Evolutionary conservation across 2,888 invertebrate species (phyloP).

Genomic region (Coelopa pilipes): DNA sequence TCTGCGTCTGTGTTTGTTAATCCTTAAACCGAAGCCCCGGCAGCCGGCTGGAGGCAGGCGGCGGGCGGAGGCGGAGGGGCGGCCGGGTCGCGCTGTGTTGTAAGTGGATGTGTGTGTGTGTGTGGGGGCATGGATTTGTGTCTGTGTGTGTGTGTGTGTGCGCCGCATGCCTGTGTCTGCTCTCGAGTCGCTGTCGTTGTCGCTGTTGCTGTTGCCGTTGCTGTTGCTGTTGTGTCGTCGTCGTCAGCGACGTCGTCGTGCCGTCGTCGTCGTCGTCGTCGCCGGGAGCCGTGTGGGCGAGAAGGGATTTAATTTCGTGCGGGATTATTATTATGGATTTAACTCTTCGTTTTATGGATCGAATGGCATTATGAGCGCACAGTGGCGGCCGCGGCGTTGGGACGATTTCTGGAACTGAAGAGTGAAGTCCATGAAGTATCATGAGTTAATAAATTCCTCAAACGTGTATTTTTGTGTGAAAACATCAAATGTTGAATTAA

Average conservation of each 20-base stretch:
- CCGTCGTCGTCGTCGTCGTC: slow-evolving; percentile 18
- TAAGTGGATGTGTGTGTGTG: too few relatives aligned
- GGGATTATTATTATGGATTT: slow-evolving; percentile 66
- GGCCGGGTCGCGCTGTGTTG: too few relatives aligned
- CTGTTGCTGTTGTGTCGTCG: too few relatives aligned
- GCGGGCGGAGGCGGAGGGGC: slow-evolving; percentile 19
- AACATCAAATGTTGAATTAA: too few relatives aligned
- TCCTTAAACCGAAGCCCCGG: slow-evolving; percentile 65
- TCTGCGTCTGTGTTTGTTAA: slow-evolving; percentile 54
- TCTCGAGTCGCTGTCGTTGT: slow-evolving; percentile 10
- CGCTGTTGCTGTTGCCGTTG: slow-evolving; percentile 9
- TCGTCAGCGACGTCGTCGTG: slow-evolving; percentile 14
- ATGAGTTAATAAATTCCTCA: too few relatives aligned
- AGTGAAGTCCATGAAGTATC: too few relatives aligned
- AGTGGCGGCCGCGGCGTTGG: slow-evolving; percentile 27
- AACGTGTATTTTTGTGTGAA: too few relatives aligned
- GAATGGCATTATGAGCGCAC: slow-evolving; percentile 59
- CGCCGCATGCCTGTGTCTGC: too few relatives aligned
- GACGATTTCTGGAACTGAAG: too few relatives aligned
- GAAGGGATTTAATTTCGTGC: slow-evolving; percentile 65
- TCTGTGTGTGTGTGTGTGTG: too few relatives aligned
- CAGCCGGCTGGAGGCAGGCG: slow-evolving; percentile 38
- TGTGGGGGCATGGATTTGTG: too few relatives aligned
- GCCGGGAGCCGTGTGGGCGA: slow-evolving; percentile 55
- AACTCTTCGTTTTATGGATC: slow-evolving; percentile 66